Conservation (phyloP, 2,113 vertebrate species). For the Charina bottae region DNA sequence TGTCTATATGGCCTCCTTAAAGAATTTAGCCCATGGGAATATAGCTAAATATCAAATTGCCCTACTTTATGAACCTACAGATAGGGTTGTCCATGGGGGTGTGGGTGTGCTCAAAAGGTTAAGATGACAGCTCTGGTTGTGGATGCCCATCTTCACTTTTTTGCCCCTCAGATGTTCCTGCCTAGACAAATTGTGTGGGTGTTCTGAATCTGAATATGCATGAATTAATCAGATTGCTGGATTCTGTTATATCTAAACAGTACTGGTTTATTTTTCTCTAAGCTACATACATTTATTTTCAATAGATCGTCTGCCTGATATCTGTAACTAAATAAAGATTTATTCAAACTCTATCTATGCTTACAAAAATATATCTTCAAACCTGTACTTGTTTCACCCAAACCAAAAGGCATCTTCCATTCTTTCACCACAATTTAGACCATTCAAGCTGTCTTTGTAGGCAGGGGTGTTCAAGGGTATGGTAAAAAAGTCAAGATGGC, state of each 20-base stretch:
- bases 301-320: neutral
- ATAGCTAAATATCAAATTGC: neutral
- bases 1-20: neutral
- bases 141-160: neutral
- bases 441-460: neutral
- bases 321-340: neutral
- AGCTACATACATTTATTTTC: neutral
- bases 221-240: neutral
- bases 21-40: neutral
- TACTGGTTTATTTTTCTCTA: slow-evolving; percentile 9
- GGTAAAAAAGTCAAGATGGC: neutral
- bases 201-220: neutral
- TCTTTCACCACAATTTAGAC: slow-evolving; percentile 23
- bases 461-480: neutral
- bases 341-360: slow-evolving; percentile 18
- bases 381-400: neutral
- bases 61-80: neutral
- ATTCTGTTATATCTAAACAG: slow-evolving; percentile 9
- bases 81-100: neutral
- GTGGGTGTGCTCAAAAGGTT: neutral
- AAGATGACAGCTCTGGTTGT: neutral
- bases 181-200: neutral
- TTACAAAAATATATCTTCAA: slow-evolving; percentile 17
- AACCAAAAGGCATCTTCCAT: slow-evolving; percentile 21
- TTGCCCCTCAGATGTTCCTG: neutral